Evolutionary conservation across 1,140 invertebrate genomes (phyloP).

Genomic region (Caenorhabditis latens): DNA sequence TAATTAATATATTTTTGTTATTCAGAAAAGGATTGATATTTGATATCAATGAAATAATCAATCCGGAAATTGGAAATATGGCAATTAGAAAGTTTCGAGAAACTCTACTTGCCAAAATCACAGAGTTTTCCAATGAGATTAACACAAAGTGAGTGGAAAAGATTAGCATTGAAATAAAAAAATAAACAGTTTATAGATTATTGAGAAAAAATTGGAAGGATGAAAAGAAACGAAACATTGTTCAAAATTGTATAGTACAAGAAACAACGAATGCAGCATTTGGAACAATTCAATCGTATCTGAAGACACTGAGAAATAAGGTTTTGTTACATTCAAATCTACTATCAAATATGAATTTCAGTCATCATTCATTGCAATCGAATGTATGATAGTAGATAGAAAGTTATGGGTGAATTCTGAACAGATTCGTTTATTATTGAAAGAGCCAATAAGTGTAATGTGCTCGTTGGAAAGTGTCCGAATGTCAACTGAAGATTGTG

Average conservation of each 20-base stretch:
- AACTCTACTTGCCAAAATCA: neutral
- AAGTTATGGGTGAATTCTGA: slow-evolving; percentile 38
- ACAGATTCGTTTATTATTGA: slow-evolving; percentile 7
- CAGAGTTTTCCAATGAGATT: slow-evolving; percentile 8
- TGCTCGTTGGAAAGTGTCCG: slow-evolving; percentile 17
- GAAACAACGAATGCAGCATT: slow-evolving; percentile 32
- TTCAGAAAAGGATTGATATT: slow-evolving; percentile 42
- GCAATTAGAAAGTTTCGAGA: slow-evolving; percentile 40
- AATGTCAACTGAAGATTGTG: slow-evolving; percentile 24
- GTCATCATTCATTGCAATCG: neutral
- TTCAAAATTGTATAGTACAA: slow-evolving; percentile 39
- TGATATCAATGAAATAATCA: slow-evolving; percentile 5
- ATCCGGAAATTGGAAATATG: slow-evolving; percentile 16
- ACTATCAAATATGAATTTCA: neutral
- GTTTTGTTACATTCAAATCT: neutral
- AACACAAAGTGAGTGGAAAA: neutral
- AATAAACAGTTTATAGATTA: neutral
- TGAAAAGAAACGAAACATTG: slow-evolving; percentile 26
- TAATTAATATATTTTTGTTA: neutral
- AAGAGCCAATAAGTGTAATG: slow-evolving; percentile 26
- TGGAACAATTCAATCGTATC: slow-evolving; percentile 17
- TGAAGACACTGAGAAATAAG: slow-evolving; percentile 32
- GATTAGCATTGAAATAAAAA: too few species aligned
- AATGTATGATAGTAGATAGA: slow-evolving; percentile 32
- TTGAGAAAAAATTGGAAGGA: slow-evolving; percentile 17